Evolutionary conservation across 2,888 invertebrate genomes (phyloP).

Genomic region (Tortrix viridana): DNA sequence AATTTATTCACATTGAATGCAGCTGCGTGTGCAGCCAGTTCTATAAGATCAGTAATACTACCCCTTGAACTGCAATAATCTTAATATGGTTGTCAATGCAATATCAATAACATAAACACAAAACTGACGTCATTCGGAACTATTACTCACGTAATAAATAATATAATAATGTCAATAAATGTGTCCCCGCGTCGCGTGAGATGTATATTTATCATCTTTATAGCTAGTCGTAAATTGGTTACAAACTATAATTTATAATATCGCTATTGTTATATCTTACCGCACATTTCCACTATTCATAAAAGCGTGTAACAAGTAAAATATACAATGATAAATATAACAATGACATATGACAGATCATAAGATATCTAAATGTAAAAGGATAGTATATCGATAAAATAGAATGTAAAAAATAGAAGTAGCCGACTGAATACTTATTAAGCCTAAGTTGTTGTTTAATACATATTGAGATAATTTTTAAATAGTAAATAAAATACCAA

Average conservation of each 20-base stretch:
- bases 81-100: background rate
- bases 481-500: too few species aligned
- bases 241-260: background rate
- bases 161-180: background rate
- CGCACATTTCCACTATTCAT: slow-evolving; percentile 1
- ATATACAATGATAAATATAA: background rate
- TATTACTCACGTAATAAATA: background rate
- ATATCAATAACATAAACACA: background rate
- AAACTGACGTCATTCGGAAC: background rate
- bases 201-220: background rate
- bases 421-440: too few species aligned
- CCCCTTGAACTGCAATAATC: background rate
- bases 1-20: too few species aligned
- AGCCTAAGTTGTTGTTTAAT: too few species aligned
- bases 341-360: background rate
- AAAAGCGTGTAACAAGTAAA: slow-evolving; percentile 3
- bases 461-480: too few species aligned
- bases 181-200: too few species aligned
- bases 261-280: slow-evolving; percentile 1
- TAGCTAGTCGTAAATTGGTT: background rate
- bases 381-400: too few species aligned
- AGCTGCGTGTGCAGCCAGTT: too few species aligned
- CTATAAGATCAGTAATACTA: background rate
- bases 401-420: too few species aligned
- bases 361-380: too few species aligned